phyloP scores from a whole-genome alignment of 2,113 vertebrate genomes.

The Dipodomys spectabilis region DNA sequence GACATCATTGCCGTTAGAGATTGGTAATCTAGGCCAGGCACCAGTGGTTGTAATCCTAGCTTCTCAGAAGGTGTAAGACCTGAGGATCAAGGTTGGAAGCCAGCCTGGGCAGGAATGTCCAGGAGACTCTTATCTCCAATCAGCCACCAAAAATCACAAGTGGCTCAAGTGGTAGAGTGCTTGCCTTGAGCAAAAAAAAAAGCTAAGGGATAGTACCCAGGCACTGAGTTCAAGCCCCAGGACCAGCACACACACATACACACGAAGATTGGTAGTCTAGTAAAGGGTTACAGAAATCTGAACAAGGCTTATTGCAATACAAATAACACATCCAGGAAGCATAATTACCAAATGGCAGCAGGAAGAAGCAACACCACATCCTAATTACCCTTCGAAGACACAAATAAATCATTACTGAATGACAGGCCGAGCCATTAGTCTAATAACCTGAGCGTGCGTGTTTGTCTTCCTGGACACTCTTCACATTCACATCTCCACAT shows the following conservation, averaged over 20 bases:
- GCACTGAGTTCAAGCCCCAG: no score
- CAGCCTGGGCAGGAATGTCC: no score
- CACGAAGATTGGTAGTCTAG: background rate
- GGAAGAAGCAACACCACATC: slow-evolving; percentile 5
- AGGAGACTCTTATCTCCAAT: no score
- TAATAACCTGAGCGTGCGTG: fast-evolving
- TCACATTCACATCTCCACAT: background rate
- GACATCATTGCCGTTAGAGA: background rate
- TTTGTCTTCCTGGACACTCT: background rate
- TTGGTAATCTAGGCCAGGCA: no score
- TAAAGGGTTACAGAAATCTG: background rate
- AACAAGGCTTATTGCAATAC: background rate
- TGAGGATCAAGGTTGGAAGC: no score
- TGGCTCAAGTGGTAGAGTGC: no score
- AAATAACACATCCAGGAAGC: slow-evolving; percentile 12
- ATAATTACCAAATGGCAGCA: slow-evolving; percentile 10
- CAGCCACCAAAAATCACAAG: no score
- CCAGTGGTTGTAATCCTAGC: no score
- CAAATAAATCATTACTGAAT: background rate
- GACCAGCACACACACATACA: no score
- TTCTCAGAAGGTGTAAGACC: no score
- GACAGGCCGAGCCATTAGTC: background rate
- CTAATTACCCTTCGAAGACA: background rate
- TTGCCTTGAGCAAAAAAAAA: no score
- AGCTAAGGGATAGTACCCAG: no score